These are phyloP conservation scores for Ceyx cyanopectus DNA, from an alignment of 2,113 vertebrate species.

Conservation along the genomic window DNA sequence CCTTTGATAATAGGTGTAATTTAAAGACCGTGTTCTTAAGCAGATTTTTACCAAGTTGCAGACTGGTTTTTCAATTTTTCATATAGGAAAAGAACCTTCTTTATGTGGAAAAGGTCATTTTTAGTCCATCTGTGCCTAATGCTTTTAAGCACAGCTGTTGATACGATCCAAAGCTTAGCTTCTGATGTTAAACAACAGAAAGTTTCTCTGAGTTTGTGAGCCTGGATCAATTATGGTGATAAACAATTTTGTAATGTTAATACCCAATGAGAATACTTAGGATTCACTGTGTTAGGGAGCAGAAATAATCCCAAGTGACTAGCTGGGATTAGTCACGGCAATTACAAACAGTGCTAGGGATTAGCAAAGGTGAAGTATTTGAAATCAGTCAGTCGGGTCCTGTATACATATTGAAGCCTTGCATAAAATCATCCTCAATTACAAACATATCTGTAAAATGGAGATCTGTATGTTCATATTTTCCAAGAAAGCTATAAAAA, in stretches of 20 bases:
- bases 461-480: neutral
- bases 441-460: neutral
- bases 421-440: neutral
- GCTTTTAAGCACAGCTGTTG: neutral
- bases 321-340: constrained; percentile 21
- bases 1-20: neutral
- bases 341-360: neutral
- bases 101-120: neutral
- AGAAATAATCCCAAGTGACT: constrained; percentile 39
- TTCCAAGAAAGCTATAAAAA: neutral
- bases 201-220: neutral
- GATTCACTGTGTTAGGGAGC: neutral
- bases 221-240: neutral
- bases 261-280: neutral
- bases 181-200: neutral
- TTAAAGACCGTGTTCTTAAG: neutral
- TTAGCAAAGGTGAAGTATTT: constrained; percentile 36
- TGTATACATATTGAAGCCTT: neutral
- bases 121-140: neutral
- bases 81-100: neutral
- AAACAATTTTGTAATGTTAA: neutral
- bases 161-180: neutral
- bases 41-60: neutral
- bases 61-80: neutral
- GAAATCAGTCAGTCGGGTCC: neutral